These are phyloP conservation scores for Xylocopa sonorina DNA, from an alignment of 1,140 invertebrate species.

Conservation along the genomic window DNA sequence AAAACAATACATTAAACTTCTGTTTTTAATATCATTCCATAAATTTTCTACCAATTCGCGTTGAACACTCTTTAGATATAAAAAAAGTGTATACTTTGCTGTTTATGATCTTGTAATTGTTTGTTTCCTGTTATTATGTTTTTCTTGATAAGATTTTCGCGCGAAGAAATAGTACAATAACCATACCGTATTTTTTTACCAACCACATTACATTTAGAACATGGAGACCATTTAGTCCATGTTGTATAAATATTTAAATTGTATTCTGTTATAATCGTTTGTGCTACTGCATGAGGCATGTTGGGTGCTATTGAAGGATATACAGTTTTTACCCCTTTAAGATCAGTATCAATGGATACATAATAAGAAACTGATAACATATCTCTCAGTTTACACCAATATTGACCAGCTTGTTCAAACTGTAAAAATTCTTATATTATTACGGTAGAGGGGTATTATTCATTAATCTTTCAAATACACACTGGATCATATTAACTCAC, in stretches of 20 bases:
- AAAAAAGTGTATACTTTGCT: slow-evolving; percentile 2
- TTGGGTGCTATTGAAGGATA: slow-evolving; percentile 66
- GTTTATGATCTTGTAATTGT: background rate
- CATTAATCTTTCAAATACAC: no score
- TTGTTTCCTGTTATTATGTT: background rate
- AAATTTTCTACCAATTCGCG: no score
- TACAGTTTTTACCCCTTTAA: slow-evolving; percentile 67
- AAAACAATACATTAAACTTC: no score
- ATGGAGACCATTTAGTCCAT: slow-evolving; percentile 85
- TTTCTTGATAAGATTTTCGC: slow-evolving; percentile 25
- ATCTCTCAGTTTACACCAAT: slow-evolving; percentile 80
- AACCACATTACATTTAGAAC: slow-evolving; percentile 83
- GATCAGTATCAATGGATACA: slow-evolving; percentile 79
- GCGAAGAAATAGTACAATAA: slow-evolving; percentile 81
- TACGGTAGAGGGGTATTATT: background rate
- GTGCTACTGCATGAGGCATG: slow-evolving; percentile 64
- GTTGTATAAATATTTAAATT: slow-evolving; percentile 78
- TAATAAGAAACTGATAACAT: slow-evolving; percentile 77
- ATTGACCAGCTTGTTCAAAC: slow-evolving; percentile 79
- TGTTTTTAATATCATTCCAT: no score
- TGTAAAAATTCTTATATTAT: slow-evolving; percentile 22
- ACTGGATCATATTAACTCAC: no score
- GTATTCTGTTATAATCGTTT: slow-evolving; percentile 67
- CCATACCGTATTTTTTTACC: slow-evolving; percentile 83
- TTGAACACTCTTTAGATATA: no score